Conservation (phyloP, 2,113 vertebrate species). For the Sinocyclocheilus anophthalmus region DNA sequence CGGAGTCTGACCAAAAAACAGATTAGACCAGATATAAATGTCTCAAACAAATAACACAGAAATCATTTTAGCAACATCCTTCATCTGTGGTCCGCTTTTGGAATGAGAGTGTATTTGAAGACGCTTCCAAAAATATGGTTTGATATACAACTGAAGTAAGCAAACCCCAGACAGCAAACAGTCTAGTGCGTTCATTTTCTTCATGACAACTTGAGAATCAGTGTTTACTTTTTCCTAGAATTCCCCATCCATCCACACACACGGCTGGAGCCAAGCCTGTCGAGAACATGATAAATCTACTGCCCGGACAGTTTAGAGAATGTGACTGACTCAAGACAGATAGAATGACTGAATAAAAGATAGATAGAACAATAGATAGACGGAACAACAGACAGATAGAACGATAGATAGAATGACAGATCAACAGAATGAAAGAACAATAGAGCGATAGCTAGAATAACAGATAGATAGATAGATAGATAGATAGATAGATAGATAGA, state of each 20-base stretch:
- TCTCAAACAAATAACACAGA: background rate
- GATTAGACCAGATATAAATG: slow-evolving; percentile 11
- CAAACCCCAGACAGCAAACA: slow-evolving; percentile 43
- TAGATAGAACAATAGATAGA: background rate
- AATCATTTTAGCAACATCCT: slow-evolving; percentile 9
- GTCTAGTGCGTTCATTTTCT: slow-evolving; percentile 30
- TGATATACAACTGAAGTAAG: slow-evolving; percentile 23
- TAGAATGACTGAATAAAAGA: background rate
- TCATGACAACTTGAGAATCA: slow-evolving; percentile 39
- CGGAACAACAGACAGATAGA: background rate
- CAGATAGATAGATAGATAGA: background rate
- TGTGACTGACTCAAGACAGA: no score
- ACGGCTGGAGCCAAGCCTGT: background rate
- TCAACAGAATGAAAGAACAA: background rate
- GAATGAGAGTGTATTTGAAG: background rate
- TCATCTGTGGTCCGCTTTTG: background rate
- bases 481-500: background rate
- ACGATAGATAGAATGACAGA: background rate
- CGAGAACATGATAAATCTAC: slow-evolving; percentile 9
- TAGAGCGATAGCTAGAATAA: background rate
- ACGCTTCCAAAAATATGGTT: slow-evolving; percentile 27
- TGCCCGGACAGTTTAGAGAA: background rate
- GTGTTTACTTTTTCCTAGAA: background rate
- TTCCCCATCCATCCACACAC: background rate
- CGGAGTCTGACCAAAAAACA: background rate